Evolutionary conservation across 2,113 vertebrate genomes (phyloP).

Genomic region (Aldabrachelys gigantea): DNA sequence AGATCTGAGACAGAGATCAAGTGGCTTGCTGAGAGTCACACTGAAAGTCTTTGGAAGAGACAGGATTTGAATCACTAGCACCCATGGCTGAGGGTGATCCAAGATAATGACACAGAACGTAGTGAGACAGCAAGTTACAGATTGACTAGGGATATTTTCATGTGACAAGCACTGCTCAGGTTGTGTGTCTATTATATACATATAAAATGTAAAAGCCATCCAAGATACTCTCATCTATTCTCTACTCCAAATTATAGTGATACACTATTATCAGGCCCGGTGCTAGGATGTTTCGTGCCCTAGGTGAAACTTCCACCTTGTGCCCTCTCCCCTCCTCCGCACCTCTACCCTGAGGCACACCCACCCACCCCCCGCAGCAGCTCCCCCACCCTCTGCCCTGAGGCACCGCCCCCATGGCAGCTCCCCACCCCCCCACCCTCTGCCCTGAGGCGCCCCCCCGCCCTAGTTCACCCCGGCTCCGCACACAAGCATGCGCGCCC

Average conservation of each 20-base stretch:
- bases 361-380: too few species aligned
- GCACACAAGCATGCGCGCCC: too few species aligned
- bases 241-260: background rate
- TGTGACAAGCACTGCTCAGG: background rate
- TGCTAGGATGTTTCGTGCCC: too few species aligned
- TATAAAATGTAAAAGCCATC: conserved; percentile 2
- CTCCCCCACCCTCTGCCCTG: too few species aligned
- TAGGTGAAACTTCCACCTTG: too few species aligned
- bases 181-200: background rate
- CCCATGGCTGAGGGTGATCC: background rate
- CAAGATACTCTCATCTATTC: background rate
- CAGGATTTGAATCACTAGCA: background rate
- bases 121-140: background rate
- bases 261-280: background rate
- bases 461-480: too few species aligned
- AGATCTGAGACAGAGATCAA: background rate
- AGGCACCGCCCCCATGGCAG: too few species aligned
- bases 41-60: background rate
- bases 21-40: background rate
- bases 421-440: too few species aligned
- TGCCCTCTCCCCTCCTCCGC: too few species aligned
- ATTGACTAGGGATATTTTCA: background rate
- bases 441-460: too few species aligned
- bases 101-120: background rate
- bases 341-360: too few species aligned